Percentiles rank a stretch among this genome's conserved stretches.
Evolutionary conservation across 2,113 vertebrate genomes (phyloP).

Genomic region (Seriola dumerili): DNA sequence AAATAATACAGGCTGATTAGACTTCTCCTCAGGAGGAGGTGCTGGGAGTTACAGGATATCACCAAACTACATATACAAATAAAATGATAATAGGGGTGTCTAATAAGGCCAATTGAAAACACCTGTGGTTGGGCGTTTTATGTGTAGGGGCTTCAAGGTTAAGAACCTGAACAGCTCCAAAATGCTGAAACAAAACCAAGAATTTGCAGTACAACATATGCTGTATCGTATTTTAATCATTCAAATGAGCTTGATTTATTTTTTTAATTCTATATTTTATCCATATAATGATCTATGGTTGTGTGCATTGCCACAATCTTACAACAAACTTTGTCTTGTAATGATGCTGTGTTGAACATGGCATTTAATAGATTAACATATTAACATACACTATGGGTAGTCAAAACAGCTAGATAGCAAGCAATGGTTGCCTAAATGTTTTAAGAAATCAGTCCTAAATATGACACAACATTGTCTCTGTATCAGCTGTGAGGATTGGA

Average conservation of each 20-base stretch:
- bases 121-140: background rate
- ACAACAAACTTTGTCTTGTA: background rate
- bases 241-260: background rate
- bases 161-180: background rate
- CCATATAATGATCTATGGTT: background rate
- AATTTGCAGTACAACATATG: background rate
- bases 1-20: background rate
- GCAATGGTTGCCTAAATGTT: background rate
- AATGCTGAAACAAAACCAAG: background rate
- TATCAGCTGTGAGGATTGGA: constrained; percentile 3
- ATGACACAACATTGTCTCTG: background rate
- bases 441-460: background rate
- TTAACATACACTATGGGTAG: too few relatives aligned
- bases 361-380: background rate
- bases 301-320: background rate
- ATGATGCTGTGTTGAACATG: background rate
- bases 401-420: background rate
- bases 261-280: background rate
- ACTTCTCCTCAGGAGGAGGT: background rate
- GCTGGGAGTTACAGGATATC: background rate
- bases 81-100: too few relatives aligned
- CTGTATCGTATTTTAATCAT: background rate
- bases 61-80: background rate
- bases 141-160: background rate
- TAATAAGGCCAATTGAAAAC: background rate